Conservation (phyloP, 1,140 invertebrate species). For the Cyclargus thomasi region DNA sequence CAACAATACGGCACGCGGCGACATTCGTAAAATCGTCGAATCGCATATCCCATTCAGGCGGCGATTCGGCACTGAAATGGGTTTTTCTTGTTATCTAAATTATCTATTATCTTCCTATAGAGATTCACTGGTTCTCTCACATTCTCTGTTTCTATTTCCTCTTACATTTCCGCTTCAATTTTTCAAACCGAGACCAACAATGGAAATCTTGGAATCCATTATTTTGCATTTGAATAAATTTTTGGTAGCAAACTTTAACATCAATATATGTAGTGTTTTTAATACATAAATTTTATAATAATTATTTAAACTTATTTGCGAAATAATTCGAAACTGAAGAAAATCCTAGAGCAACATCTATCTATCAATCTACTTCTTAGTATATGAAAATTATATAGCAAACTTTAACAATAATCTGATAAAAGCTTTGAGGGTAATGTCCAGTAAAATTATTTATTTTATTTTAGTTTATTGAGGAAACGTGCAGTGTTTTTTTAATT, state of each 20-base stretch:
- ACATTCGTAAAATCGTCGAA: neutral
- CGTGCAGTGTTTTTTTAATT: no score
- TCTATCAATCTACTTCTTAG: no score
- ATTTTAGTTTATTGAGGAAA: no score
- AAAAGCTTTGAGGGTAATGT: no score
- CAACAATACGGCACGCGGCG: neutral
- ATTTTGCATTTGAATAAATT: neutral
- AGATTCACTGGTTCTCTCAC: slow-evolving; percentile 11
- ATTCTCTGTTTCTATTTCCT: slow-evolving; percentile 7
- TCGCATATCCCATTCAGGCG: slow-evolving; percentile 20
- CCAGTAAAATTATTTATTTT: no score
- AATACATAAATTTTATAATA: no score
- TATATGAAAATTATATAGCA: no score
- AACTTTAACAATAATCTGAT: no score
- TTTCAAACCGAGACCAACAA: neutral
- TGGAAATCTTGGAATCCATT: neutral
- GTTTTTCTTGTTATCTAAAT: slow-evolving; percentile 61
- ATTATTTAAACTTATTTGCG: no score
- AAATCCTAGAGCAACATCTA: no score
- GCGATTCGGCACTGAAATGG: slow-evolving; percentile 36
- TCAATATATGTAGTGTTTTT: no score
- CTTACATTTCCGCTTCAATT: neutral
- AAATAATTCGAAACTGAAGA: no score
- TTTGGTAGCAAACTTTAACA: neutral
- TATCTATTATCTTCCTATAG: slow-evolving; percentile 47